Conservation (phyloP, 2,113 vertebrate genomes). For the Pipra filicauda region DNA sequence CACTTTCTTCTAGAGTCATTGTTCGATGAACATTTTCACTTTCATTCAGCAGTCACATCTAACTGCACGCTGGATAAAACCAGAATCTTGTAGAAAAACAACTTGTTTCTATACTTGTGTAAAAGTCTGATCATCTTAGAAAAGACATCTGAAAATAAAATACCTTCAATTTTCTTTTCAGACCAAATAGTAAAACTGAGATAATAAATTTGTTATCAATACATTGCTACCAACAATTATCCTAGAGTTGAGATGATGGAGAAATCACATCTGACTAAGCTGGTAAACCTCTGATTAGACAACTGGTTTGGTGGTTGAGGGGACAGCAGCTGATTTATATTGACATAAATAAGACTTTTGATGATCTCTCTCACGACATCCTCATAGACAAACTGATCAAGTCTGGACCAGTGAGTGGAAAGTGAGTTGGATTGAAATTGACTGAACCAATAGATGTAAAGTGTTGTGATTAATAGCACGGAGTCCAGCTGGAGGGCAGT, state of each 20-base stretch:
- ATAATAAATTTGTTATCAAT: background rate
- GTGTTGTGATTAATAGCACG: background rate
- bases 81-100: background rate
- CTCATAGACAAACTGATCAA: background rate
- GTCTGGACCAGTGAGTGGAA: background rate
- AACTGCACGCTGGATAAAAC: background rate
- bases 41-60: background rate
- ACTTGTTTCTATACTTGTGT: background rate
- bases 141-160: background rate
- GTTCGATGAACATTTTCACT: background rate
- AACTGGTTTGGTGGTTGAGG: background rate
- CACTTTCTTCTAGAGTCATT: background rate
- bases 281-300: background rate
- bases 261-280: background rate
- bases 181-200: background rate
- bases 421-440: background rate
- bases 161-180: background rate
- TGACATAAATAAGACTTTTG: background rate
- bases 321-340: background rate
- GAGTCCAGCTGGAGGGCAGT: background rate
- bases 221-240: background rate
- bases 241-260: background rate
- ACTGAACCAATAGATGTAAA: background rate
- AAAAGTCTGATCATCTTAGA: background rate
- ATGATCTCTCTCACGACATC: background rate